Conservation (phyloP, 2,797 vertebrate genomes). For the Sebastes elongatus region DNA sequence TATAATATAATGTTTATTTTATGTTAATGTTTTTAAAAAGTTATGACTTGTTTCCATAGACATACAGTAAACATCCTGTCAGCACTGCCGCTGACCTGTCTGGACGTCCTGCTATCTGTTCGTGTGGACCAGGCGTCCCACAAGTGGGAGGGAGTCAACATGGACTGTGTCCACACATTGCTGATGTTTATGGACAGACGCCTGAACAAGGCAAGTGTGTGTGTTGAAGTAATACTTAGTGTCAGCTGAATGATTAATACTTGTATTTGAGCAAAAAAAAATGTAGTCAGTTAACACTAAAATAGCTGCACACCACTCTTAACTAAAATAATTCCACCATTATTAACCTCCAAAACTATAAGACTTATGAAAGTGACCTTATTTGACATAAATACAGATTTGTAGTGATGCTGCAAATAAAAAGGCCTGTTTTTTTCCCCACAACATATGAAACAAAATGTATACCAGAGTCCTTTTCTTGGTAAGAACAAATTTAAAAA, state of each 20-base stretch:
- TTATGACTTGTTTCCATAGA: constrained; percentile 4
- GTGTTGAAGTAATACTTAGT: background rate
- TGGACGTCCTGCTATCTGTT: constrained; percentile 78
- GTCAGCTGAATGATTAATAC: background rate
- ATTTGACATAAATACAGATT: background rate
- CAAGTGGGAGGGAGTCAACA: constrained; percentile 78
- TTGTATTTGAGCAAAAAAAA: too few relatives aligned
- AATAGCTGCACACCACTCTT: too few relatives aligned
- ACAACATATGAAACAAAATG: too few relatives aligned
- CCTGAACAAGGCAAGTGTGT: constrained; percentile 73
- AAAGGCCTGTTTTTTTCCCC: too few relatives aligned
- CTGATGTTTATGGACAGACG: constrained; percentile 78
- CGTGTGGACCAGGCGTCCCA: constrained; percentile 56
- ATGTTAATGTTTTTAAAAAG: background rate
- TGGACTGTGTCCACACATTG: constrained; percentile 81
- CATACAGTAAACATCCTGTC: constrained; percentile 82
- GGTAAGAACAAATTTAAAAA: background rate
- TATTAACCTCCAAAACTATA: background rate
- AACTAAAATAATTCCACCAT: background rate
- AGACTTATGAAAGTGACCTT: background rate
- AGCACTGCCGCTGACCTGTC: constrained; percentile 76
- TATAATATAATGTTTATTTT: too few relatives aligned
- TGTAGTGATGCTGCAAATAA: too few relatives aligned
- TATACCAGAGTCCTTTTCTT: too few relatives aligned
- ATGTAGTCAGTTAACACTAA: rapidly evolving